A percentile compares a stretch with the other conserved stretches of the same genome.
Conservation (phyloP, 2,888 invertebrate species). For the Nowickia ferox region DNA sequence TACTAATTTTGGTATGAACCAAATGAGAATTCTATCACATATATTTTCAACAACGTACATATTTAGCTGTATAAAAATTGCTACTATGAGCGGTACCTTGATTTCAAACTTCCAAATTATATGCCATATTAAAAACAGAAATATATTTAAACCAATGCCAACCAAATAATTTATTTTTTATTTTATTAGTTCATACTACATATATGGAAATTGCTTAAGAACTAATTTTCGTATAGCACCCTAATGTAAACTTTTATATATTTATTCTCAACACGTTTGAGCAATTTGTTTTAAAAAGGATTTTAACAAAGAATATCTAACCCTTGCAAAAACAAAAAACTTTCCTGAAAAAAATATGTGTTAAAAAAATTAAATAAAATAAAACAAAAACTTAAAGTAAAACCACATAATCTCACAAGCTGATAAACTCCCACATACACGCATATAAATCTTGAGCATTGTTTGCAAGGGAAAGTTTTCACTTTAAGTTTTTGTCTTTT, state of each 20-base stretch:
- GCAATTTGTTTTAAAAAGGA: conserved; percentile 47
- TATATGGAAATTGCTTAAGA: not conserved
- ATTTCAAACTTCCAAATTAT: no score
- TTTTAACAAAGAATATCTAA: conserved; percentile 42
- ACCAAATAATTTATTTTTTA: no score
- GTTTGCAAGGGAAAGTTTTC: no score
- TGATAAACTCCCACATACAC: not conserved
- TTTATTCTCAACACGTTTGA: conserved; percentile 45
- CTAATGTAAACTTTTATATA: not conserved
- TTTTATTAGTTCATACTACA: no score
- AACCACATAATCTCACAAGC: conserved; percentile 22
- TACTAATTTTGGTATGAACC: no score
- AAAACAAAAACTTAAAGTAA: conserved; percentile 8
- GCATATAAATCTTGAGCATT: not conserved
- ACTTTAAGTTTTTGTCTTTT: not conserved
- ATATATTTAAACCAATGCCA: no score
- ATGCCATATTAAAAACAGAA: no score
- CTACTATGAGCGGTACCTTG: no score
- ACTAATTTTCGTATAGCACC: not conserved
- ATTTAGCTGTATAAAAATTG: no score
- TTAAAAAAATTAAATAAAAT: not conserved
- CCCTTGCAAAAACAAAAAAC: conserved; percentile 25
- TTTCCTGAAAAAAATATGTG: conserved; percentile 2
- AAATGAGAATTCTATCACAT: no score
- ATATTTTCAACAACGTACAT: no score